A percentile compares a stretch with the other conserved stretches of the same genome.
Conservation (phyloP, 2,797 vertebrate species). For the Hyperoplus lanceolatus region DNA sequence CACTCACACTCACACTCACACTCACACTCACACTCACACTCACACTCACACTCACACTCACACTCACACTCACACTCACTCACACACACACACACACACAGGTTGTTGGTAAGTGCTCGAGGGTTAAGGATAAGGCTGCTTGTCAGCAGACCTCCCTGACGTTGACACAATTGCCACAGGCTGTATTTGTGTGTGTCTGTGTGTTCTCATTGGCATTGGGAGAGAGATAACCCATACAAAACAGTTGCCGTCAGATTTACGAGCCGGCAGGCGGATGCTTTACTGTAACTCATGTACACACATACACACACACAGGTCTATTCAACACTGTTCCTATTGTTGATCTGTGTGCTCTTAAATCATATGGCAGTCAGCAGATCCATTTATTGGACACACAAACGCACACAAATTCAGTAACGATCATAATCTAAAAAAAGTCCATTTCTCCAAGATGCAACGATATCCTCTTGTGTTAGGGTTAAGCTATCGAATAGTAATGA, state of each 20-base stretch:
- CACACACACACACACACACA: conserved; percentile 1
- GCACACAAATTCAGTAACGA: background rate
- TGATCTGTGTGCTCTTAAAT: conserved; percentile 51
- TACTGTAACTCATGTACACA: conserved; percentile 52
- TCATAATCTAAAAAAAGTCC: background rate
- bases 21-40: conserved; percentile 20
- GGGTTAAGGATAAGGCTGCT: conserved; percentile 61
- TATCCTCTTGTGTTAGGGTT: background rate
- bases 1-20: background rate
- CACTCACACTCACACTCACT: background rate
- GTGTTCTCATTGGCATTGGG: conserved; percentile 29
- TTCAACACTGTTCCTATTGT: conserved; percentile 56
- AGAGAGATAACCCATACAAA: conserved; percentile 64
- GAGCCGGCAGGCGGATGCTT: conserved; percentile 56
- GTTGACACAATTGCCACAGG: conserved; percentile 51
- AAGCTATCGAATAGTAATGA: background rate
- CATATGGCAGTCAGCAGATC: conserved; percentile 61
- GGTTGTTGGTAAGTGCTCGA: conserved; percentile 54
- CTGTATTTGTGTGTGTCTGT: conserved; percentile 7
- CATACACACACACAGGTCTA: conserved; percentile 18
- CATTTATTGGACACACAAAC: conserved; percentile 29
- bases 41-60: conserved; percentile 23
- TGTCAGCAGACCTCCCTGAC: conserved; percentile 73
- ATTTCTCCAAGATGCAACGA: background rate
- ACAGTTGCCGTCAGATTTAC: conserved; percentile 74